Base-by-base conservation (phyloP, 2,797 vertebrate genomes). In the Lepilemur septentrionalis region DNA sequence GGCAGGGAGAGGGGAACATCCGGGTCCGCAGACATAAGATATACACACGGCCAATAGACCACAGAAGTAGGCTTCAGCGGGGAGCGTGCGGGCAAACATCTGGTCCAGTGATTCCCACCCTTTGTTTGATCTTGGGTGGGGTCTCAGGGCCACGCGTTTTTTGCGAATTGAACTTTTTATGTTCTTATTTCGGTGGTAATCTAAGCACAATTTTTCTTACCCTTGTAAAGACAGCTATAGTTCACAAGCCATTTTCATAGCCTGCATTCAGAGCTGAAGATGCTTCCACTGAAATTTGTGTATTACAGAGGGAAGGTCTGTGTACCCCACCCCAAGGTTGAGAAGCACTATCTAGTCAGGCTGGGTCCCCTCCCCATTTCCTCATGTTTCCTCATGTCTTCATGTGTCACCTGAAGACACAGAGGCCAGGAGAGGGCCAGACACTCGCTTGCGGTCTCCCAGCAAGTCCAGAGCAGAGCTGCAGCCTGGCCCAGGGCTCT, bases 201-300 rank as follows among this genome's bases (percentile, higher is more conserved):
- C 63, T 87, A 93, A 95, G 89, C 10, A 67, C 32, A 69, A 11
- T 76, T 88, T 93, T 90, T 76, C 79, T 93, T 88, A 91, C 59
- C 80, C 32, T 79, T 91, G 67, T 46, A 87, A 70, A 94, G 67
- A 67, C 52, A 94, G 88, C 75, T 84, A 18, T 80, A 89, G 72
- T 93, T 95, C 88, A 82, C 76, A 93, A 97, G 90, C 69, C 43
- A 38, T 93, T 94, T 97, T 94, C 22, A 89, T 59, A 90, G 65
- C 43, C 38, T 76, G 18, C 30, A 23, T 93, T 94, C 76, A 92
- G 30, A 79, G 73, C 75, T 57, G 78, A 90, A 78, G 61, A 55
- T 46, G 13, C 82, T 93, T 86, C 18, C 38, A 38, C 38, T 38
- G 38, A 48, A 13, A 48, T 48, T 48, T 1, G 76, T 83, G 32